phyloP scores from a whole-genome alignment of 2,888 invertebrate genomes.

The Cephus spinipes region DNA sequence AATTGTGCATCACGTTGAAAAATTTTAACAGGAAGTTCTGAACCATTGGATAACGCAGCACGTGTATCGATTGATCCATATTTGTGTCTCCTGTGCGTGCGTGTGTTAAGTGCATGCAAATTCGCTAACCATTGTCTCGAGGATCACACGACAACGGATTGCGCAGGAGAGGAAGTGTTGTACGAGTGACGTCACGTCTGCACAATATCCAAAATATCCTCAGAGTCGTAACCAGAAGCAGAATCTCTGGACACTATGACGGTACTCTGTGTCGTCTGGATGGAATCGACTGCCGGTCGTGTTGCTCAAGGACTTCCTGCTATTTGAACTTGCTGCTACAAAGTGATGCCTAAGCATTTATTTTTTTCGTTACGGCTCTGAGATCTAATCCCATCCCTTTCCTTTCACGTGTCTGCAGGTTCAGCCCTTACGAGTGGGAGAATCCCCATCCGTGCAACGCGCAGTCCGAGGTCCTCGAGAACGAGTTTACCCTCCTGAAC shows the following conservation, averaged over 20 bases:
- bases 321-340: not conserved
- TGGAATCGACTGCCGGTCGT: not conserved
- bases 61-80: not conserved
- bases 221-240: conserved; percentile 17
- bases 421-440: conserved; percentile 95
- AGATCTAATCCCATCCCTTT: conserved; percentile 56
- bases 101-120: not conserved
- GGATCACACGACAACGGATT: conserved; percentile 2
- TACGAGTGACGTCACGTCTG: not conserved
- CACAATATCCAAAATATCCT: conserved; percentile 1
- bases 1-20: not conserved
- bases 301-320: not conserved
- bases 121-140: conserved; percentile 2
- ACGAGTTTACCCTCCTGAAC: conserved; percentile 91
- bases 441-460: conserved; percentile 87
- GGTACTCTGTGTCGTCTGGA: not conserved
- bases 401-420: conserved; percentile 73
- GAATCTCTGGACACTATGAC: not conserved
- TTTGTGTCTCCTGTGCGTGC: not conserved
- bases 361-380: conserved; percentile 29
- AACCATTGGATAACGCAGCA: not conserved
- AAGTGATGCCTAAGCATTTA: not conserved
- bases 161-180: not conserved
- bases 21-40: not conserved
- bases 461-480: conserved; percentile 88